Conservation (phyloP, 1,140 invertebrate genomes). For the Tetramorium simillimum region DNA sequence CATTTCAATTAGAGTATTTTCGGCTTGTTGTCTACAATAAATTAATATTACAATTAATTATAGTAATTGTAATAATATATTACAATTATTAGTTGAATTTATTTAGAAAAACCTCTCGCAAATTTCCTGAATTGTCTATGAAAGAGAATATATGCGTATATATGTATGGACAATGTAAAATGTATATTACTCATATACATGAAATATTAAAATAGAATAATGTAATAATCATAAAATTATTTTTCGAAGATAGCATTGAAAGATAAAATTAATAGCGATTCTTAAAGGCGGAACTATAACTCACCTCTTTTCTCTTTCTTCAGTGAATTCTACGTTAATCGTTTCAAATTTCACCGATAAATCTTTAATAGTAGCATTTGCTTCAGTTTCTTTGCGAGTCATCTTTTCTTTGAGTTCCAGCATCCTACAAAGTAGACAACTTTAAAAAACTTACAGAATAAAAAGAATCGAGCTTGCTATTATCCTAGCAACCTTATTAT, state of each 20-base stretch:
- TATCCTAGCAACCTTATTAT: neutral
- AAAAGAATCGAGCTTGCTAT: neutral
- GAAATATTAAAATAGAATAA: neutral
- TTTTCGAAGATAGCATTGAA: neutral
- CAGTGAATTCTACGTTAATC: slow-evolving; percentile 25
- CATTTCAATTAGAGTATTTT: slow-evolving; percentile 57
- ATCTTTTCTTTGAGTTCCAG: slow-evolving; percentile 70
- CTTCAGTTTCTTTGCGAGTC: slow-evolving; percentile 65
- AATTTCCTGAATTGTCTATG: neutral
- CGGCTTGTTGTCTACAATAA: slow-evolving; percentile 56
- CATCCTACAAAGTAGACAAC: slow-evolving; percentile 59
- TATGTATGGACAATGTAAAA: neutral
- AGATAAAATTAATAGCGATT: neutral
- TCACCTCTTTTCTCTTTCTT: slow-evolving; percentile 67
- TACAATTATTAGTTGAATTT: neutral
- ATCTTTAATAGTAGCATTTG: slow-evolving; percentile 58
- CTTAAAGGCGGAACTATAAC: neutral
- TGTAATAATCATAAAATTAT: slow-evolving; percentile 10
- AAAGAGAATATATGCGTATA: neutral
- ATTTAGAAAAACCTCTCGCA: neutral
- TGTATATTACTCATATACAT: neutral
- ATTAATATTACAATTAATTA: slow-evolving; percentile 9
- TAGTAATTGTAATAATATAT: neutral
- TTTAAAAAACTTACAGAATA: neutral
- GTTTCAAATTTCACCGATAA: slow-evolving; percentile 64